Evolutionary conservation across 2,888 invertebrate species (phyloP), one percentile per base, ranked within the genome.

Genomic region (Micoletzkya japonica): DNA sequence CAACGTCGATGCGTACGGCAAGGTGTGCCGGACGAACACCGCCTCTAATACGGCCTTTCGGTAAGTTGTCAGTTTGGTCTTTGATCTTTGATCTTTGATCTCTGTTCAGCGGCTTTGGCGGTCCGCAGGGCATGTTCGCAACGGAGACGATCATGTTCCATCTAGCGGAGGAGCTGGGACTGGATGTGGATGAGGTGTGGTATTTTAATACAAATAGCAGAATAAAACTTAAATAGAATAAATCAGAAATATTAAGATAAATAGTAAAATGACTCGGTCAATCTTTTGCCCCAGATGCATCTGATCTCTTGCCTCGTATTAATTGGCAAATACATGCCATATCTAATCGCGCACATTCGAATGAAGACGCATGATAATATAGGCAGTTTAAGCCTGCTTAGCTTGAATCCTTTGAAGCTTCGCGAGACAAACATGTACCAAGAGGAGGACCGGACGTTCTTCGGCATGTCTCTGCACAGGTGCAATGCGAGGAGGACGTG

Each of bases 41-140:
- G 91, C 94, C 0, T 93, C 94, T 0, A 94, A 94, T 85, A 95
- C 95, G 0, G 95, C 95, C 0, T 95, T 95, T 83, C 89, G 95
- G 80, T 94, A 94, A 4, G 94, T 94, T 83, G 94, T 94, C 6
- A 93, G 91, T 0, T 94, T 94, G 0, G 94, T 94, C 85, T 93
- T 26, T 28, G 7, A 10, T 24, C 4, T 3, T 50, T 50, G 20
- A 50, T 20, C 24, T 56, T 14, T 24, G 6, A 4, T 17, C 6
- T 28, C 14, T 60, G 4, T 70, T 17, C 70, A 72, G 79, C 69
- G 77, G 77, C 26, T 94, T 94, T 82, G 94, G 94, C 6, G 93
- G 91, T 0, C 94, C 94, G 0, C 94, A 94, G 85, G 93, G 92
- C 36, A 93, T 94, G 93, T 92, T 92, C 84, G 90, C 91, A 1